These are phyloP conservation scores for Phalacrocorax pelagicus DNA, from an alignment of 2,113 vertebrate genomes.

Conservation along the genomic window DNA sequence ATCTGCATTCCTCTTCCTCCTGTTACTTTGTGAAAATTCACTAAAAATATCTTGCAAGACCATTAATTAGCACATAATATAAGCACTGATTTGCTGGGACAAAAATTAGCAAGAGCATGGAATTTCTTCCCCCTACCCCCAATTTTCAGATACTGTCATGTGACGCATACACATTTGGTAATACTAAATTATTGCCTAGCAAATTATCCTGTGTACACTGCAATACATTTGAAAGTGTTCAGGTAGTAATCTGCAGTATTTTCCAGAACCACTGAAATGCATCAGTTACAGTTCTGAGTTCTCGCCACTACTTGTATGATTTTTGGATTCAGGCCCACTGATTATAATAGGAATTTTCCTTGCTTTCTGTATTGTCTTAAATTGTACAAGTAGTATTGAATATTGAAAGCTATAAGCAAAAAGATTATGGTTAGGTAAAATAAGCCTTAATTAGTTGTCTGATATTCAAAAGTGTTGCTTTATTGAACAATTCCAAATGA, in stretches of 20 bases:
- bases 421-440: not conserved
- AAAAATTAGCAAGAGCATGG: not conserved
- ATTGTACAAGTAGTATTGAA: not conserved
- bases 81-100: not conserved
- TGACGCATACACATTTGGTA: not conserved
- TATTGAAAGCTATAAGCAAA: not conserved
- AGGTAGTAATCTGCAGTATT: not conserved
- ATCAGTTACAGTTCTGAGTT: not conserved
- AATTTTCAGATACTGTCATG: not conserved
- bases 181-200: not conserved
- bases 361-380: not conserved
- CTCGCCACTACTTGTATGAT: not conserved
- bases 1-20: not conserved
- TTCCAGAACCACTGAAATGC: not conserved
- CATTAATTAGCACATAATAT: not conserved
- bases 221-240: not conserved
- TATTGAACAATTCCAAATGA: not conserved
- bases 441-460: not conserved
- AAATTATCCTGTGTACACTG: not conserved
- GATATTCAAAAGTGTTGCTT: not conserved
- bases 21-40: not conserved
- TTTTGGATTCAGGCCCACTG: not conserved
- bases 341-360: not conserved
- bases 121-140: accelerated
- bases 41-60: not conserved